phyloP scores from a whole-genome alignment of 2,888 invertebrate species.

The Drosophila putrida region DNA sequence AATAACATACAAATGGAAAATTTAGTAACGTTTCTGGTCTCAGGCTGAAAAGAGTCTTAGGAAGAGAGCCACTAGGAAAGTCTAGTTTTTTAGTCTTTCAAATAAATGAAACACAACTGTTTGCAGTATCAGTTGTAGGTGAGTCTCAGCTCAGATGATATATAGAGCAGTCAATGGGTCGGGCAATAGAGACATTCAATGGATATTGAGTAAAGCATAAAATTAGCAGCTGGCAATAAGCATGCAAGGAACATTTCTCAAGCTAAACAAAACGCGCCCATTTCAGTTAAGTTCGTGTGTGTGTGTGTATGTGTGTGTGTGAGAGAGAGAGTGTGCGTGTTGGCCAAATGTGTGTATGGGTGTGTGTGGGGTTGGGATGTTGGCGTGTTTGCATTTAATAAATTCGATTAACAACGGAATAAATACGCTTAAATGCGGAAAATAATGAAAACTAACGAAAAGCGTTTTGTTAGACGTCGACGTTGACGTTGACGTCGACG shows the following conservation, averaged over 20 bases:
- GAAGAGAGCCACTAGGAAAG: too few species aligned
- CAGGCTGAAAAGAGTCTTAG: too few species aligned
- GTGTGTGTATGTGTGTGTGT: conserved; percentile 32
- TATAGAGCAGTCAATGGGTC: conserved; percentile 7
- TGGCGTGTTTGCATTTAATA: conserved; percentile 84
- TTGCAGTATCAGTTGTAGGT: not conserved
- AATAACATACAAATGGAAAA: too few species aligned
- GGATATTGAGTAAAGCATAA: conserved; percentile 57
- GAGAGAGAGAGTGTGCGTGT: conserved; percentile 58
- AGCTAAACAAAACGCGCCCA: conserved; percentile 77
- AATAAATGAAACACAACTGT: not conserved
- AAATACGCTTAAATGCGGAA: conserved; percentile 83
- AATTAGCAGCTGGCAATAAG: conserved; percentile 76
- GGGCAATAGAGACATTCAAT: conserved; percentile 67
- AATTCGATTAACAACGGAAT: conserved; percentile 83
- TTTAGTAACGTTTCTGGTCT: too few species aligned
- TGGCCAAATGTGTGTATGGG: conserved; percentile 31
- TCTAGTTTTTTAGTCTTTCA: not conserved
- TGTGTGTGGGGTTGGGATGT: conserved; percentile 50
- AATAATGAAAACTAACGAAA: conserved; percentile 82
- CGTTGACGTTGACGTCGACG: conserved; percentile 18
- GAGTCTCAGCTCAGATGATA: conserved; percentile 5
- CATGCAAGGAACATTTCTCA: conserved; percentile 75
- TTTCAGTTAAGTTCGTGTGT: conserved; percentile 42
- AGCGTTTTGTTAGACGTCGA: conserved; percentile 75